Conservation (phyloP, 2,113 vertebrate genomes). For the Seriola aureovittata region DNA sequence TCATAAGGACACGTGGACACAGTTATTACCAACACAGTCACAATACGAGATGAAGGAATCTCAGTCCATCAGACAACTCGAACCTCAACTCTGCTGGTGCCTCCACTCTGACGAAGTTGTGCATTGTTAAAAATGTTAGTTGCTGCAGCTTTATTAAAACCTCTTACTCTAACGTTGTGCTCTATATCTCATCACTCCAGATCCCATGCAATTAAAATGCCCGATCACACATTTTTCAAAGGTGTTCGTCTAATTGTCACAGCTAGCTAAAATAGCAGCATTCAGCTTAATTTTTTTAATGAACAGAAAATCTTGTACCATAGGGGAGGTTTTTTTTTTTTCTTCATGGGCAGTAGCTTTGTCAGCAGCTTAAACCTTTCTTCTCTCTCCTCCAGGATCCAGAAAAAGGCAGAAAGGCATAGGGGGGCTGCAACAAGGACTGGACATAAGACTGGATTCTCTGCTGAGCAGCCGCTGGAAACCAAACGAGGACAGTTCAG, state of each 20-base stretch:
- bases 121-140: not conserved
- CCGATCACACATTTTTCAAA: not conserved
- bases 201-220: not conserved
- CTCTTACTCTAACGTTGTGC: not conserved
- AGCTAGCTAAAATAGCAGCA: not conserved
- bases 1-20: not conserved
- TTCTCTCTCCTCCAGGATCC: constrained; percentile 69
- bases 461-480: constrained; percentile 26
- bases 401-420: constrained; percentile 66
- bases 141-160: not conserved
- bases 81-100: not conserved
- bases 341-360: not conserved
- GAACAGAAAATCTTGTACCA: constrained; percentile 16
- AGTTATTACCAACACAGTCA: not conserved
- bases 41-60: not conserved
- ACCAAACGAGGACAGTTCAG: constrained; percentile 57
- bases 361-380: constrained; percentile 17
- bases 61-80: not conserved
- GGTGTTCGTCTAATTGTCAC: not conserved
- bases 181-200: not conserved
- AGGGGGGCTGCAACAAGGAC: constrained; percentile 21
- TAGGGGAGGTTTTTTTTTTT: not conserved
- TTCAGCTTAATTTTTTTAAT: constrained; percentile 27
- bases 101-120: not conserved
- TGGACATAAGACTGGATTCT: constrained; percentile 36